These are phyloP conservation scores for Junco hyemalis DNA, from an alignment of 2,113 vertebrate species.

Conservation along the genomic window DNA sequence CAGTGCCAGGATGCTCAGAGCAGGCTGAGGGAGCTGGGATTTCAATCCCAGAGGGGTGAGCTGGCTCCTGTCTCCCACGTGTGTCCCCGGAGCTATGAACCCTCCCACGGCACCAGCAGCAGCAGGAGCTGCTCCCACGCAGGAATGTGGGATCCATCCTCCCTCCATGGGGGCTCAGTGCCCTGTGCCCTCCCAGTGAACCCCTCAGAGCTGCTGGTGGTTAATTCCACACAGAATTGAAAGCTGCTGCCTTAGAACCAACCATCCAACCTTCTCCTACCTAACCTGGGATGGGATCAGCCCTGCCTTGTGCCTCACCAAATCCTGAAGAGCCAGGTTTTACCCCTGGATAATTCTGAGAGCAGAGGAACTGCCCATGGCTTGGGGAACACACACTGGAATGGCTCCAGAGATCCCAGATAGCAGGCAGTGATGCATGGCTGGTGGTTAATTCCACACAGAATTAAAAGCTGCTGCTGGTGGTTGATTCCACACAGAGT, in stretches of 20 bases:
- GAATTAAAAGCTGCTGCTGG: too few species aligned
- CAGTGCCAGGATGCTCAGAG: not conserved
- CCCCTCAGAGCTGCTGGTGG: not conserved
- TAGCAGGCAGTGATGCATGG: not conserved
- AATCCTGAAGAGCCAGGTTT: not conserved
- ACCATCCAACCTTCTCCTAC: not conserved
- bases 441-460: not conserved
- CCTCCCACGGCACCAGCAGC: not conserved
- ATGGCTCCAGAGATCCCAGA: not conserved
- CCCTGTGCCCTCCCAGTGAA: not conserved
- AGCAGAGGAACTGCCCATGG: not conserved
- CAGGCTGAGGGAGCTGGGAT: not conserved
- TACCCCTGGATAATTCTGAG: not conserved
- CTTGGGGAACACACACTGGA: not conserved
- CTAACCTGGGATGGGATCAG: not conserved
- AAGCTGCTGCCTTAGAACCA: not conserved
- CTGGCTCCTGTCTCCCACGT: not conserved
- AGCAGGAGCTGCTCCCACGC: not conserved
- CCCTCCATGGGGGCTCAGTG: not conserved
- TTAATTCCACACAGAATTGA: not conserved
- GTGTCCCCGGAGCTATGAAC: not conserved
- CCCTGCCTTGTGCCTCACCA: not conserved
- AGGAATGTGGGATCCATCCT: not conserved
- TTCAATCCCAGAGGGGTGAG: not conserved
- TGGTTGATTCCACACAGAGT: not conserved